phyloP scores from a whole-genome alignment of 1,140 invertebrate species.

The Goniozus legneri region DNA sequence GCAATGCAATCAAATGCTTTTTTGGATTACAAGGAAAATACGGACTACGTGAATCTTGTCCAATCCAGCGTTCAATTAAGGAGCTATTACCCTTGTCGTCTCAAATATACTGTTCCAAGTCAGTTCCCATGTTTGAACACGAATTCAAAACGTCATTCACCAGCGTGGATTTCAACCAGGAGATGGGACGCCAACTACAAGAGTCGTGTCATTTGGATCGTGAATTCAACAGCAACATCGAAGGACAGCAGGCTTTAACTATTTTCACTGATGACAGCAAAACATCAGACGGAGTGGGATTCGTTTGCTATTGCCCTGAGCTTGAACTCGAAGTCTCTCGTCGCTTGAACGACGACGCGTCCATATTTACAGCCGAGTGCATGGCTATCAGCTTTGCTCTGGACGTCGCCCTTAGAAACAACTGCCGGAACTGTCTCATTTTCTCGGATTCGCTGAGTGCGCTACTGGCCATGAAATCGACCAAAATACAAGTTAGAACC shows the following conservation, averaged over 20 bases:
- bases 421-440: background rate
- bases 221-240: background rate
- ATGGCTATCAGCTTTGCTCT: background rate
- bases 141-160: background rate
- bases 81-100: no score
- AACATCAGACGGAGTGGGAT: background rate
- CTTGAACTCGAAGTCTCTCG: background rate
- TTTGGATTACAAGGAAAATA: background rate
- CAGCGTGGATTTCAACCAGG: background rate
- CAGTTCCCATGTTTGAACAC: background rate
- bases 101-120: background rate
- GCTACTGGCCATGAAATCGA: background rate
- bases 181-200: background rate
- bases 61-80: no score
- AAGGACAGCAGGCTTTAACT: background rate
- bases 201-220: background rate
- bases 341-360: background rate
- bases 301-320: background rate
- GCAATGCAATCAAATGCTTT: background rate
- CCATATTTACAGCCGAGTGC: slow-evolving; percentile 7
- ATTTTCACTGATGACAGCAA: slow-evolving; percentile 10
- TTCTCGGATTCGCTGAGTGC: slow-evolving; percentile 5
- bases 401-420: background rate
- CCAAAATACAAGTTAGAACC: background rate
- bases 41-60: background rate